phyloP scores from a whole-genome alignment of 2,113 vertebrate species.

The Syrmaticus mikado region DNA sequence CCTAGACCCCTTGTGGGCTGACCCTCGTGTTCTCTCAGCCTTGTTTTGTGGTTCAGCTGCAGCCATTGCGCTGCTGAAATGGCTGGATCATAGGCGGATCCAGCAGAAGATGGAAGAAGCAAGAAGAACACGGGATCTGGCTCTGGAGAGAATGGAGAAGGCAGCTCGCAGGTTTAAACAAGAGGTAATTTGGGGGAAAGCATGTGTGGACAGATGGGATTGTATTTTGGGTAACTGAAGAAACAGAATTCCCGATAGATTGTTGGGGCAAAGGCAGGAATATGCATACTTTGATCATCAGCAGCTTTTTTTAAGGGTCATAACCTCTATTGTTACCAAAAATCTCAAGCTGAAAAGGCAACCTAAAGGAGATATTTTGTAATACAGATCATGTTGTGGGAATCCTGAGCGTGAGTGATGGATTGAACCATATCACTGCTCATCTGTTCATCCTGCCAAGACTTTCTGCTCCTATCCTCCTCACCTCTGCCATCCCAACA shows the following conservation, averaged over 20 bases:
- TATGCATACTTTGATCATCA: accelerated
- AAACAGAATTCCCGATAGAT: neutral
- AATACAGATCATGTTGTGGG: neutral
- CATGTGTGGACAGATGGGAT: neutral
- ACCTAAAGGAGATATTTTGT: neutral
- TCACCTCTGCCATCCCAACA: neutral
- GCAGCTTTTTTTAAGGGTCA: neutral
- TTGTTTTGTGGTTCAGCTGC: constrained; percentile 43
- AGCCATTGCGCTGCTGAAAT: neutral
- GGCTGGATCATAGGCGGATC: neutral
- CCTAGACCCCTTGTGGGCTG: neutral
- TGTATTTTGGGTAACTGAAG: neutral
- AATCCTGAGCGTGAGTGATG: neutral
- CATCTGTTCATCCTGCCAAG: neutral
- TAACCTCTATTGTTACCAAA: neutral
- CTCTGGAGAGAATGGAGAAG: constrained; percentile 57
- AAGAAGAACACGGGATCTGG: neutral
- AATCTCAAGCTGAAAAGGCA: neutral
- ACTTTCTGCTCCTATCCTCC: neutral
- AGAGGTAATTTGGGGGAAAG: constrained; percentile 15
- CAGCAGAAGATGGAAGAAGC: constrained; percentile 56
- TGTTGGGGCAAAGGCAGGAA: neutral
- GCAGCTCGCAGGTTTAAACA: neutral
- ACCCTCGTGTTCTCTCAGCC: neutral
- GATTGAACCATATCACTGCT: neutral